Evolutionary conservation across 2,888 invertebrate genomes (phyloP).

Genomic region (Tipula confusa): DNA sequence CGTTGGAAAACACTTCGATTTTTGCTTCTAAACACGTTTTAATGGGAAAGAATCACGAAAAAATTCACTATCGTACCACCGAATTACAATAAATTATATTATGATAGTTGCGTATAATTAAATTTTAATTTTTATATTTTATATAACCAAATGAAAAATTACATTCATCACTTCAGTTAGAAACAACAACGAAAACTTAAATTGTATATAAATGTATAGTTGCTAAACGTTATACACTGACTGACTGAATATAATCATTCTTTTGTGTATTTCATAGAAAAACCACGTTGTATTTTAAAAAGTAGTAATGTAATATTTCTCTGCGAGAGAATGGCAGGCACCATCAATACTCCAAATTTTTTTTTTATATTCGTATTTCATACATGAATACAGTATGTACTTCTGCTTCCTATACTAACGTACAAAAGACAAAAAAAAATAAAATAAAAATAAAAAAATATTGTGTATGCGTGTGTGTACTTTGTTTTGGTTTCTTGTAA

Average conservation of each 20-base stretch:
- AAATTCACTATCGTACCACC: not conserved
- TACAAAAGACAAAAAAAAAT: too few species aligned
- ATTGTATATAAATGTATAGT: constrained; percentile 25
- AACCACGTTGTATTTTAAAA: not conserved
- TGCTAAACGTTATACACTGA: not conserved
- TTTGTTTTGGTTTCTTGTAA: not conserved
- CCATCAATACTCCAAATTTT: not conserved
- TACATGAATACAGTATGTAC: too few species aligned
- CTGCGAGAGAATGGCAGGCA: constrained; percentile 8
- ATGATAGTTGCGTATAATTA: not conserved
- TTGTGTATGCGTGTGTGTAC: not conserved
- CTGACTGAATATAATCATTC: not conserved
- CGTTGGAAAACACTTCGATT: not conserved
- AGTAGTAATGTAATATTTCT: not conserved
- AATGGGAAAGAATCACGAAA: not conserved
- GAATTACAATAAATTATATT: not conserved
- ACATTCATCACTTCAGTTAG: constrained; percentile 25
- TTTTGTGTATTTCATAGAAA: not conserved
- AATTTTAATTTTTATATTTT: not conserved
- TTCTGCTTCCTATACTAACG: not conserved
- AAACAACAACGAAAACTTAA: constrained; percentile 20
- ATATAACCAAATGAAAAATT: constrained; percentile 5
- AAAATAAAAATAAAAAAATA: too few species aligned
- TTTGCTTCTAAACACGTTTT: not conserved
- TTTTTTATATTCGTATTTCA: not conserved